Conservation (phyloP, 2,888 invertebrate species). For the Spodoptera exigua region DNA sequence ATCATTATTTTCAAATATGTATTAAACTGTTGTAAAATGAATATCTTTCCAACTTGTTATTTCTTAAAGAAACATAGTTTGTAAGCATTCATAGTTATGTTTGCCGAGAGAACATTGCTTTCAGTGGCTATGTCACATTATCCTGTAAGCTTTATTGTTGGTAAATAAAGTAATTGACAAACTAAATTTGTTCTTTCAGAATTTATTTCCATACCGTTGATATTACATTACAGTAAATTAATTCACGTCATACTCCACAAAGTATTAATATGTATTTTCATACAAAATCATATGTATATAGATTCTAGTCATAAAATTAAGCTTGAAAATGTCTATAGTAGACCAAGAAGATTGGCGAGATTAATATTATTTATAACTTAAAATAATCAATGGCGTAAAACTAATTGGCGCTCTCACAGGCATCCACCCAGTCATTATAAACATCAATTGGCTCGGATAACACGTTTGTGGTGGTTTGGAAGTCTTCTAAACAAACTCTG, state of each 20-base stretch:
- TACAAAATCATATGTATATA: slow-evolving; percentile 8
- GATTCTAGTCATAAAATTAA: slow-evolving; percentile 14
- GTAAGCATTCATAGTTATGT: too few relatives aligned
- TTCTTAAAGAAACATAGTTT: too few relatives aligned
- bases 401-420: slow-evolving; percentile 97
- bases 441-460: slow-evolving; percentile 99
- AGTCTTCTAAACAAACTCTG: slow-evolving; percentile 98
- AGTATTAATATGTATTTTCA: slow-evolving; percentile 27
- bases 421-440: slow-evolving; percentile 99
- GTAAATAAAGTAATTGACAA: slow-evolving; percentile 73
- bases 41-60: too few relatives aligned
- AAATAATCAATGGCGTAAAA: slow-evolving; percentile 50
- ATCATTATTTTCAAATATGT: too few relatives aligned
- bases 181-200: slow-evolving; percentile 45
- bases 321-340: slow-evolving; percentile 13
- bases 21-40: too few relatives aligned
- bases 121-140: slow-evolving; percentile 50
- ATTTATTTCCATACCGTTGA: slow-evolving; percentile 42
- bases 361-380: slow-evolving; percentile 50
- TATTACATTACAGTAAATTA: slow-evolving; percentile 30
- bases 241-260: slow-evolving; percentile 9
- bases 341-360: slow-evolving; percentile 27
- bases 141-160: slow-evolving; percentile 66
- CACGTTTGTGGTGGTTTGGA: slow-evolving; percentile 98
- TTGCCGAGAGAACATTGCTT: slow-evolving; percentile 35